Percentiles rank a stretch among this genome's conserved stretches.
These are phyloP conservation scores for Albula goreensis DNA, from an alignment of 2,113 vertebrate species.

Conservation along the genomic window DNA sequence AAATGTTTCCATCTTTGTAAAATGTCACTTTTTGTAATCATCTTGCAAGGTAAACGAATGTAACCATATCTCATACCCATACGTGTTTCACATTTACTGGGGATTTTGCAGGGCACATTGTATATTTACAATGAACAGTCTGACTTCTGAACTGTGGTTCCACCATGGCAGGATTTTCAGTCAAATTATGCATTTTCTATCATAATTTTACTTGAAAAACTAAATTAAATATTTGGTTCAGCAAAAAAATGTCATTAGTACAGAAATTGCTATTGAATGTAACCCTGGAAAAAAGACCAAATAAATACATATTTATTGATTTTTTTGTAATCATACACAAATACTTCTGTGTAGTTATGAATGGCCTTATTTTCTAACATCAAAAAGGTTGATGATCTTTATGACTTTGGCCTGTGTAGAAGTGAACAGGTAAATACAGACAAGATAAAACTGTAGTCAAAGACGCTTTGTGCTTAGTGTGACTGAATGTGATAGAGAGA, in stretches of 20 bases:
- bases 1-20: not conserved
- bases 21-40: not conserved
- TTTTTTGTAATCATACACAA: too few species aligned
- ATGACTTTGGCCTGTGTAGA: not conserved
- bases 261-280: not conserved
- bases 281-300: not conserved
- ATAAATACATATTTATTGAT: conserved; percentile 1
- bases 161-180: not conserved
- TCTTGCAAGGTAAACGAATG: not conserved
- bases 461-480: not conserved
- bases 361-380: too few species aligned
- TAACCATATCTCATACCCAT: not conserved
- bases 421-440: not conserved
- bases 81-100: too few species aligned
- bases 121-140: not conserved
- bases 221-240: not conserved
- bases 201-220: not conserved
- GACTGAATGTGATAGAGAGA: not conserved
- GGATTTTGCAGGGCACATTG: too few species aligned
- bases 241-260: not conserved
- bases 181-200: not conserved
- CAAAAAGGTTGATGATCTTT: not conserved
- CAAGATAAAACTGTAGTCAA: not conserved
- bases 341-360: too few species aligned
- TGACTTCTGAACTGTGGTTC: not conserved